These are phyloP conservation scores for Epinotia demarniana DNA, from an alignment of 2,888 invertebrate genomes.

Conservation along the genomic window DNA sequence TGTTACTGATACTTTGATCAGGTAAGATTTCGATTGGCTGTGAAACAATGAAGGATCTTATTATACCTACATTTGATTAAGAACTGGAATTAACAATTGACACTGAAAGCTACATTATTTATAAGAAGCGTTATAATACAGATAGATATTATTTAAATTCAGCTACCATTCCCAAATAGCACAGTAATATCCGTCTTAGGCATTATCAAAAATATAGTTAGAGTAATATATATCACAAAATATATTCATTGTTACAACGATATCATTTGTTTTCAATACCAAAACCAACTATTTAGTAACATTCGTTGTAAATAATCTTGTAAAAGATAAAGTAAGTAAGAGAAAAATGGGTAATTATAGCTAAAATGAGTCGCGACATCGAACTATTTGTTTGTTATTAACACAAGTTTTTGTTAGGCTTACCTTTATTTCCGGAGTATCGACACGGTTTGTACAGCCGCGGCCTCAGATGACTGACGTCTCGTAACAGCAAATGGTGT, in stretches of 20 bases:
- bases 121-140: constrained; percentile 47
- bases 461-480: too few relatives aligned
- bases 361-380: too few relatives aligned
- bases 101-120: constrained; percentile 46
- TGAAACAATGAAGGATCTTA: not conserved
- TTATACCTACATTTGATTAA: constrained; percentile 14
- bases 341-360: constrained; percentile 7
- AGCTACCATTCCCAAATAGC: constrained; percentile 75
- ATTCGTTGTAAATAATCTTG: not conserved
- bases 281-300: constrained; percentile 45
- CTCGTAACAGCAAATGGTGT: too few relatives aligned
- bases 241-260: constrained; percentile 81
- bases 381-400: too few relatives aligned
- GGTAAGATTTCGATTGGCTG: not conserved
- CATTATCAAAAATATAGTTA: constrained; percentile 85
- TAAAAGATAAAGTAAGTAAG: constrained; percentile 12
- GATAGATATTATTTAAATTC: constrained; percentile 53
- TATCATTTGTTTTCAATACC: constrained; percentile 78
- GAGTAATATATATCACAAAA: constrained; percentile 84
- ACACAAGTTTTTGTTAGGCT: too few relatives aligned
- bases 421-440: too few relatives aligned
- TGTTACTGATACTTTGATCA: not conserved
- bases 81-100: constrained; percentile 46
- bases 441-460: too few relatives aligned
- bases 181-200: constrained; percentile 78